These are phyloP conservation scores for Tokudaia tokunoshimensis DNA, from an alignment of 2,797 vertebrate genomes.

Conservation along the genomic window DNA sequence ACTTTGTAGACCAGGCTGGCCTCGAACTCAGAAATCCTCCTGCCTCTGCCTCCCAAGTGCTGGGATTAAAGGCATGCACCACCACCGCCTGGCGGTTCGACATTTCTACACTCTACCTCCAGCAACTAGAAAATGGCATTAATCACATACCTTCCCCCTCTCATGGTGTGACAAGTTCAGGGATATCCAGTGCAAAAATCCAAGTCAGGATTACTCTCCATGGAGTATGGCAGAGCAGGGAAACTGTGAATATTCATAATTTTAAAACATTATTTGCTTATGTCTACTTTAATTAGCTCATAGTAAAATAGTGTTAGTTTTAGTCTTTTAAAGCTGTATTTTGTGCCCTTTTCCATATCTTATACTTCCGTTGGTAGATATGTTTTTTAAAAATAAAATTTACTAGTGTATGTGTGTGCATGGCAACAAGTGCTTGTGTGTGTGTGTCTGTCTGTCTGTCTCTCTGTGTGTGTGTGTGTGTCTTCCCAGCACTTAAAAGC, in stretches of 20 bases:
- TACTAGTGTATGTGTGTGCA: background rate
- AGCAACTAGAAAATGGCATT: background rate
- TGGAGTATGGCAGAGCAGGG: background rate
- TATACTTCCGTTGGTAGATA: background rate
- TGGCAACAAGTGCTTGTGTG: background rate
- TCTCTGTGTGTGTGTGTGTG: no score
- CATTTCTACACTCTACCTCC: background rate
- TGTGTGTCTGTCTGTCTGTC: background rate
- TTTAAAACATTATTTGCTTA: background rate
- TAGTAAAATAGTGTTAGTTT: background rate
- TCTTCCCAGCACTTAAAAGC: background rate
- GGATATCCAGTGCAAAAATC: background rate
- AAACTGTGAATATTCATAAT: background rate
- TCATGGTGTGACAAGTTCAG: background rate
- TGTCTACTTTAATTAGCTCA: background rate
- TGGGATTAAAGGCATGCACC: no score
- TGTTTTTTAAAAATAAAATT: background rate
- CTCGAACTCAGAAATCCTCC: no score
- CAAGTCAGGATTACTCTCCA: background rate
- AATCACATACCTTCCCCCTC: background rate
- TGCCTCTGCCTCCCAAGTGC: no score
- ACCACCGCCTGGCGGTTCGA: no score
- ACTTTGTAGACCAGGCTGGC: no score
- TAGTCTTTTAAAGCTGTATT: background rate
- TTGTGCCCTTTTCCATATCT: background rate